phyloP scores from a whole-genome alignment of 1,140 invertebrate species.

The Microplitis demolitor region DNA sequence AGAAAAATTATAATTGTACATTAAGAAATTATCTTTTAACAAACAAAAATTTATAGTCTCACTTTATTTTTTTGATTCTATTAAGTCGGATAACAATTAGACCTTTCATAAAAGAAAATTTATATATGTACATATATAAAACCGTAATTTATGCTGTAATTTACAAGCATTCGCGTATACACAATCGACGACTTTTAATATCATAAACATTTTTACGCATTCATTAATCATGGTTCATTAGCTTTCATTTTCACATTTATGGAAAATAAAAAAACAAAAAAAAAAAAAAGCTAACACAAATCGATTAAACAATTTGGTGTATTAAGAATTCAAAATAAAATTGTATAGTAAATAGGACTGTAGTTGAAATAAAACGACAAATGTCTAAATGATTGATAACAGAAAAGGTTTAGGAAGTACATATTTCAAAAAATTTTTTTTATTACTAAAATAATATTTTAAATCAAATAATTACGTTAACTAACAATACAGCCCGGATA shows the following conservation, averaged over 20 bases:
- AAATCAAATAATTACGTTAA: not conserved
- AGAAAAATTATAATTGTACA: not conserved
- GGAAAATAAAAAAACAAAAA: constrained; percentile 11
- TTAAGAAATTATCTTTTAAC: not conserved
- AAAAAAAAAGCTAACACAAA: constrained; percentile 9
- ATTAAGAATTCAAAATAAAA: constrained; percentile 42
- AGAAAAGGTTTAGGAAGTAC: constrained; percentile 32
- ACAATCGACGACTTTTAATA: not conserved
- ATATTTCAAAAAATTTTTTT: constrained; percentile 40
- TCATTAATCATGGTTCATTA: not conserved
- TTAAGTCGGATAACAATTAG: not conserved
- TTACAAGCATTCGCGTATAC: not conserved
- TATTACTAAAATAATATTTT: constrained; percentile 21
- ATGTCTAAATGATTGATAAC: constrained; percentile 40
- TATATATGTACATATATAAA: not conserved
- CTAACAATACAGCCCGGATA: too few relatives aligned
- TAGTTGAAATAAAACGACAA: constrained; percentile 51
- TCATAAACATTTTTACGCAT: constrained; percentile 13
- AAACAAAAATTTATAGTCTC: not conserved
- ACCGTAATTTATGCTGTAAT: not conserved
- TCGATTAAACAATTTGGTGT: constrained; percentile 40
- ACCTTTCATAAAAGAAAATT: not conserved
- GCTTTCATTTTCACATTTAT: not conserved
- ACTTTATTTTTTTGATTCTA: not conserved
- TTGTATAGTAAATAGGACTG: constrained; percentile 54